Conservation (phyloP, 1,140 invertebrate genomes). For the Rhagoletis zephyria region DNA sequence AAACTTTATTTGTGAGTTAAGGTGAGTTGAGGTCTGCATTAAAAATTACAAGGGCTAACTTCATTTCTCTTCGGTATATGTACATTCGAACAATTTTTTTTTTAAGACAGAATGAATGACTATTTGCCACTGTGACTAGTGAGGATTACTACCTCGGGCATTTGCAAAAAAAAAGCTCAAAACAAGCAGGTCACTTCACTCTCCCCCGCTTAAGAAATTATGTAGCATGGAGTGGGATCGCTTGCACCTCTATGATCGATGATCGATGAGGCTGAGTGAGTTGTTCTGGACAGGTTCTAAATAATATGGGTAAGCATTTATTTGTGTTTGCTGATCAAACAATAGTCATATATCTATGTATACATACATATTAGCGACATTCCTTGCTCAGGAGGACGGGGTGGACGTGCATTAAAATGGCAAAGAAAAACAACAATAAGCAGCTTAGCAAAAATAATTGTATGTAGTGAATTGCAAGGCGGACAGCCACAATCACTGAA, state of each 20-base stretch:
- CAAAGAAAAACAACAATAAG: background rate
- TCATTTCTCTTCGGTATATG: no score
- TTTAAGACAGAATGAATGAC: no score
- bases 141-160: background rate
- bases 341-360: background rate
- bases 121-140: background rate
- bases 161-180: slow-evolving; percentile 4
- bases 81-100: no score
- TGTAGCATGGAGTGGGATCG: background rate
- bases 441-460: background rate
- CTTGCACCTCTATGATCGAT: background rate
- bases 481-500: background rate
- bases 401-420: no score
- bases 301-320: background rate
- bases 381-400: background rate
- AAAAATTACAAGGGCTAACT: no score
- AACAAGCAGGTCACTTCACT: background rate
- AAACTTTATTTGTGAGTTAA: no score
- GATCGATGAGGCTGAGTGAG: slow-evolving; percentile 36
- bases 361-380: background rate
- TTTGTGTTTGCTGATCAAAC: slow-evolving; percentile 8
- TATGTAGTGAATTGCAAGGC: background rate
- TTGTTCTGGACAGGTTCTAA: slow-evolving; percentile 33
- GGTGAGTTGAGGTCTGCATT: no score
- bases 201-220: background rate